Conservation (phyloP, 2,888 invertebrate genomes). For the Nomada lathburiana region DNA sequence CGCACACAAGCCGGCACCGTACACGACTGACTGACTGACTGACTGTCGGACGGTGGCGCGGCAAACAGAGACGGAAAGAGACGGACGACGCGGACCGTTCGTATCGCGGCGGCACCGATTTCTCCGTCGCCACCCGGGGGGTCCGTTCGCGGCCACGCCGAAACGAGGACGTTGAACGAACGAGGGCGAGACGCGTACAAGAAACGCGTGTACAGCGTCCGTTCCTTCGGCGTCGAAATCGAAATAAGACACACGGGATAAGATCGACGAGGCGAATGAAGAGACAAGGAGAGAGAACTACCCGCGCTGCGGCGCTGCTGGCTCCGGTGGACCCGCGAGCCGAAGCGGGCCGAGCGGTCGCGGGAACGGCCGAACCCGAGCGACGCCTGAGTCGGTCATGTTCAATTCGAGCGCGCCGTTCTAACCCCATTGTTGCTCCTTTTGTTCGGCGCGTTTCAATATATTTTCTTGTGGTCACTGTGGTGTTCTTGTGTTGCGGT, state of each 20-base stretch:
- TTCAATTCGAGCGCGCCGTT: conserved; percentile 26
- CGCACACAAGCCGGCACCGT: conserved; percentile 63
- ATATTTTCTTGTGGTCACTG: no score
- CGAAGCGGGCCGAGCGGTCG: conserved; percentile 30
- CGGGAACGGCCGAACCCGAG: conserved; percentile 53
- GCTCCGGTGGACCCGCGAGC: conserved; percentile 31
- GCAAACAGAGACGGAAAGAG: conserved; percentile 13
- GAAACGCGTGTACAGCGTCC: conserved; percentile 28
- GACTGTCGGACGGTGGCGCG: conserved; percentile 39
- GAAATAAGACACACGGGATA: no score
- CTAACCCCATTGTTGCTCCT: conserved; percentile 10
- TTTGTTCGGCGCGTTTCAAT: not conserved
- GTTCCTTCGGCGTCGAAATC: no score
- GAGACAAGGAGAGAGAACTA: conserved; percentile 41
- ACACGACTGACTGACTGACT: conserved; percentile 60
- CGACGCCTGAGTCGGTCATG: not conserved
- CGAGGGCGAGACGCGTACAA: no score
- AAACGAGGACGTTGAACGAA: no score
- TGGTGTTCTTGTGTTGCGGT: no score
- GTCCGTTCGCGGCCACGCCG: no score
- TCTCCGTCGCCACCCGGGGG: not conserved
- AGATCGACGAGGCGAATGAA: conserved; percentile 10
- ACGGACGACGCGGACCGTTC: not conserved
- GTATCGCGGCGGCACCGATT: conserved; percentile 16
- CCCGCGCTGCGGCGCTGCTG: conserved; percentile 63